These are phyloP conservation scores for Drosophila eugracilis DNA, from an alignment of 1,140 invertebrate genomes.

Conservation along the genomic window DNA sequence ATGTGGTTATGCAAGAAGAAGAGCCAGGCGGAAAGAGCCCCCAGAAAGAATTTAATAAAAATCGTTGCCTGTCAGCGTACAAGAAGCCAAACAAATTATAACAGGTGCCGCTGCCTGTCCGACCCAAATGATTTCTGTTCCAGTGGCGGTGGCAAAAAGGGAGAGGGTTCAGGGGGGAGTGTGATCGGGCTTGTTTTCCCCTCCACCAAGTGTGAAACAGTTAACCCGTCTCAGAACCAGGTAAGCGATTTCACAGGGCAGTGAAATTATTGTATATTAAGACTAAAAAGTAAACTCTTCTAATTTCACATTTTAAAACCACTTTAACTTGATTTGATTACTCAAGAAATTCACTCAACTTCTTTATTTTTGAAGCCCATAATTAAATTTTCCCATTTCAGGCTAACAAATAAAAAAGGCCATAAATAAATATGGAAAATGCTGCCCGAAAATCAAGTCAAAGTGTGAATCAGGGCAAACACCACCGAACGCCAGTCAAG, in stretches of 20 bases:
- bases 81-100: conserved; percentile 83
- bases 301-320: no score
- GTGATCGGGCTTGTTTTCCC: conserved; percentile 21
- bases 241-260: no score
- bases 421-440: conserved; percentile 33
- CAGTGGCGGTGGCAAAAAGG: neutral
- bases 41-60: conserved; percentile 78
- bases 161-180: neutral
- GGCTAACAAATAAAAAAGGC: conserved; percentile 6
- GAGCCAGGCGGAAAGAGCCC: conserved; percentile 36
- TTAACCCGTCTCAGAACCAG: conserved; percentile 24
- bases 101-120: conserved; percentile 70
- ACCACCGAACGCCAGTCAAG: conserved; percentile 17
- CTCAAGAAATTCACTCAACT: no score
- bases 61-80: conserved; percentile 78
- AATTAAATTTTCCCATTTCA: neutral
- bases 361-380: neutral
- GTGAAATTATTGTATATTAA: no score
- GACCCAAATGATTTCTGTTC: conserved; percentile 39
- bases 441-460: conserved; percentile 19
- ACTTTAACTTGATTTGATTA: no score
- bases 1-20: conserved; percentile 75
- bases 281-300: no score
- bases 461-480: conserved; percentile 38
- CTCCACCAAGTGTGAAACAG: conserved; percentile 30